Percentiles rank a stretch among this genome's conserved stretches.
phyloP scores from a whole-genome alignment of 2,888 invertebrate genomes.

The Athrips mouffetella region DNA sequence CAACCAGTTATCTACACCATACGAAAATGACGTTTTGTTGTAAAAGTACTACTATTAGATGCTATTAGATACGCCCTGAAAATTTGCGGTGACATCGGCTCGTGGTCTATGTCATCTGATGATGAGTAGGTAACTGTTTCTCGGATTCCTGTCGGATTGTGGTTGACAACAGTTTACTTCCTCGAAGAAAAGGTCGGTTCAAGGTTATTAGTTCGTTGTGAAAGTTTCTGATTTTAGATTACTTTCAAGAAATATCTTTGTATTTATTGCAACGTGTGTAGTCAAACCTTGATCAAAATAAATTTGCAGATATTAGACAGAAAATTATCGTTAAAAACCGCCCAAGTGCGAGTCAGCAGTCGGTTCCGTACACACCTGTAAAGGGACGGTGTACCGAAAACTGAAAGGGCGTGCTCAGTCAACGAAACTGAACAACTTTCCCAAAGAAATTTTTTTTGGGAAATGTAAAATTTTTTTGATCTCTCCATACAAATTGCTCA shows the following conservation, averaged over 20 bases:
- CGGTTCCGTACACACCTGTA: too few relatives aligned
- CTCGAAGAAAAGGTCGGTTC: slow-evolving; percentile 8
- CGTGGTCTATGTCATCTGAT: slow-evolving; percentile 23
- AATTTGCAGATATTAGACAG: too few relatives aligned
- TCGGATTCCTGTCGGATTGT: slow-evolving; percentile 17
- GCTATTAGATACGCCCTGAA: slow-evolving; percentile 38
- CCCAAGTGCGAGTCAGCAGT: too few relatives aligned
- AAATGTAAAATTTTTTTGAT: too few relatives aligned
- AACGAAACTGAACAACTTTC: too few relatives aligned
- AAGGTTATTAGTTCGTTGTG: slow-evolving; percentile 1
- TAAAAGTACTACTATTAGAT: slow-evolving; percentile 16
- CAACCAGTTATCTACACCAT: slow-evolving; percentile 16
- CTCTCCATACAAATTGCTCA: too few relatives aligned
- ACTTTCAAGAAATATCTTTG: not conserved
- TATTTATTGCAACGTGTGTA: not conserved
- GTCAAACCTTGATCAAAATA: not conserved
- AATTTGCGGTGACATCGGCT: slow-evolving; percentile 30
- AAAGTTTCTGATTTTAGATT: slow-evolving; percentile 4
- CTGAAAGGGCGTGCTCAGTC: too few relatives aligned
- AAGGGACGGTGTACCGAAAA: too few relatives aligned
- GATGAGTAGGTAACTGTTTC: slow-evolving; percentile 28
- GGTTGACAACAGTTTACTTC: slow-evolving; percentile 7
- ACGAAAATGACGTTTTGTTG: slow-evolving; percentile 12
- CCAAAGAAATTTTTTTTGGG: too few relatives aligned
- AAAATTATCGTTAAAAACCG: too few relatives aligned